A percentile compares a stretch with the other conserved stretches of the same genome.
phyloP scores from a whole-genome alignment of 2,888 invertebrate species.

The Diabrotica balteata region DNA sequence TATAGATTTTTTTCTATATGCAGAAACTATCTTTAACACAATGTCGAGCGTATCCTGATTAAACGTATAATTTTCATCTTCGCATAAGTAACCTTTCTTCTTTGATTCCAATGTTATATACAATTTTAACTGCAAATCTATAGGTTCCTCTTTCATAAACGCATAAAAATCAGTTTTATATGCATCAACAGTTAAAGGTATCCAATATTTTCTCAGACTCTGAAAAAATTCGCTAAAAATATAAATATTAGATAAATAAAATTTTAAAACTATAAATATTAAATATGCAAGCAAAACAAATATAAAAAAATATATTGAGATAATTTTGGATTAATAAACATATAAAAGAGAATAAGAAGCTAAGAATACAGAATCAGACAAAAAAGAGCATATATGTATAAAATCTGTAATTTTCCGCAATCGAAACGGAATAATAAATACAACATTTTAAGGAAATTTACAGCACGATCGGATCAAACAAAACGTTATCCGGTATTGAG shows the following conservation, averaged over 20 bases:
- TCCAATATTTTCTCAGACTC: conserved; percentile 48
- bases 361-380: too few relatives aligned
- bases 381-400: too few relatives aligned
- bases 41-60: conserved; percentile 34
- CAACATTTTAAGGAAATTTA: too few relatives aligned
- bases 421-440: too few relatives aligned
- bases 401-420: too few relatives aligned
- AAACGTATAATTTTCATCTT: conserved; percentile 28
- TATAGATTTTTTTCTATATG: conserved; percentile 39
- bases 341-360: too few relatives aligned
- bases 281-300: too few relatives aligned
- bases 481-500: too few relatives aligned
- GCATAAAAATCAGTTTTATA: conserved; percentile 43
- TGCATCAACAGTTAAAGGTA: conserved; percentile 39
- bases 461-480: too few relatives aligned
- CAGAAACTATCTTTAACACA: conserved; percentile 41
- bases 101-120: conserved; percentile 40
- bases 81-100: conserved; percentile 34
- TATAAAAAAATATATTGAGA: too few relatives aligned
- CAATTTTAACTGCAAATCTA: conserved; percentile 39
- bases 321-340: too few relatives aligned
- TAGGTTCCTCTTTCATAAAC: conserved; percentile 35
- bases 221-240: conserved; percentile 49
- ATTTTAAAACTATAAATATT: background rate
- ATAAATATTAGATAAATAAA: conserved; percentile 5